A percentile compares a stretch with the other conserved stretches of the same genome.
Evolutionary conservation across 2,797 vertebrate genomes (phyloP).

Genomic region (Muscicapa comitata): DNA sequence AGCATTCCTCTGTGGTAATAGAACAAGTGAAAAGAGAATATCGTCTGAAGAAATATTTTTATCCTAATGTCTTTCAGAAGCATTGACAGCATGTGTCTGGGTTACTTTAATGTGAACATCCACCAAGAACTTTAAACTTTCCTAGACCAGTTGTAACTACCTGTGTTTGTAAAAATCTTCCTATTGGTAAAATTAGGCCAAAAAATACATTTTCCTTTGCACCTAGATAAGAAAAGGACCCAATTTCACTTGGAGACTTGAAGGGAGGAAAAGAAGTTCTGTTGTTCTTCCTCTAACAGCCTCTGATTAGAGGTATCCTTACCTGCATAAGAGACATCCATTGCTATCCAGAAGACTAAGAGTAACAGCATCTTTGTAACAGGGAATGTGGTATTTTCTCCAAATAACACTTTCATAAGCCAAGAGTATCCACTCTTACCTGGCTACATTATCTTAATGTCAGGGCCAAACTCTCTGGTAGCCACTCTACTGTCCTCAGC

Average conservation of each 20-base stretch:
- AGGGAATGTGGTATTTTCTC: neutral
- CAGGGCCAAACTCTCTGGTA: neutral
- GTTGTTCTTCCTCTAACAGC: neutral
- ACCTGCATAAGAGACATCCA: neutral
- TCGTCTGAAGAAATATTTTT: neutral
- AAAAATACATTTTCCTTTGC: neutral
- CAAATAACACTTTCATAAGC: neutral
- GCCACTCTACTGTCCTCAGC: neutral
- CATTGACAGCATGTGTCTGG: neutral
- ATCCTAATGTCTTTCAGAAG: neutral
- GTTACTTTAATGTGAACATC: neutral
- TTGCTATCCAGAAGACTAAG: neutral
- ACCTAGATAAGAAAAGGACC: neutral
- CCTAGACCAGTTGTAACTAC: neutral
- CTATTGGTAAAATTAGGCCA: neutral
- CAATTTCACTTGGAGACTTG: neutral
- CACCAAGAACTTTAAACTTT: neutral
- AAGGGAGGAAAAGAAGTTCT: rapidly evolving
- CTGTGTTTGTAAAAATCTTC: neutral
- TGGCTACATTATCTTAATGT: neutral
- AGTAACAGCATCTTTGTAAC: neutral
- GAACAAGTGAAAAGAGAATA: neutral
- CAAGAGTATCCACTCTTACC: neutral
- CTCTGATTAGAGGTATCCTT: neutral
- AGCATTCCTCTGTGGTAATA: neutral